A percentile compares a stretch with the other conserved stretches of the same genome.
These are phyloP conservation scores for Linepithema humile DNA, from an alignment of 1,140 invertebrate species.

Conservation along the genomic window DNA sequence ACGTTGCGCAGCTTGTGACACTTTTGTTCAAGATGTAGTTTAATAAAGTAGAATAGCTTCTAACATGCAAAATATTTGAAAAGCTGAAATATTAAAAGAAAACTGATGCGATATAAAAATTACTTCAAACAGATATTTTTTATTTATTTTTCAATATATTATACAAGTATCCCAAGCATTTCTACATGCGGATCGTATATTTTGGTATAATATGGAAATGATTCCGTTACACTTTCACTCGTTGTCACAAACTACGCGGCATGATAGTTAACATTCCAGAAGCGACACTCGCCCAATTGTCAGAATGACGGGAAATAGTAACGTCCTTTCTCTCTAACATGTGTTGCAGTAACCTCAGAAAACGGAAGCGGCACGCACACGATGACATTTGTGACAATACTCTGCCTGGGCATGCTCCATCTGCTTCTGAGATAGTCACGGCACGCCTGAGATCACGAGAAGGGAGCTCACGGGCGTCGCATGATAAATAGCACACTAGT, in stretches of 20 bases:
- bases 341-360: conserved; percentile 78
- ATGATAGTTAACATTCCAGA: neutral
- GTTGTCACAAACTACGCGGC: neutral
- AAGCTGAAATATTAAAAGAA: neutral
- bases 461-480: conserved; percentile 63
- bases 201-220: neutral
- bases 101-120: neutral
- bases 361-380: conserved; percentile 65
- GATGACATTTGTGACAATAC: conserved; percentile 60
- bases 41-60: neutral
- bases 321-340: conserved; percentile 44
- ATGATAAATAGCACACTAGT: conserved; percentile 71
- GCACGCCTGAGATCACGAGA: conserved; percentile 62
- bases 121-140: neutral
- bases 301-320: conserved; percentile 17
- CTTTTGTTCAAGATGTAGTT: neutral
- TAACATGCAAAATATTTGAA: neutral
- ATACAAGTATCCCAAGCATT: neutral
- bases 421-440: conserved; percentile 76
- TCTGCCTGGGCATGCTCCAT: conserved; percentile 69
- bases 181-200: no score
- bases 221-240: neutral
- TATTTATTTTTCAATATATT: neutral
- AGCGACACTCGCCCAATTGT: neutral
- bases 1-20: neutral